Evolutionary conservation across 1,140 invertebrate genomes (phyloP), one percentile per base, ranked within the genome.

Genomic region (Drosophila fuyamai): DNA sequence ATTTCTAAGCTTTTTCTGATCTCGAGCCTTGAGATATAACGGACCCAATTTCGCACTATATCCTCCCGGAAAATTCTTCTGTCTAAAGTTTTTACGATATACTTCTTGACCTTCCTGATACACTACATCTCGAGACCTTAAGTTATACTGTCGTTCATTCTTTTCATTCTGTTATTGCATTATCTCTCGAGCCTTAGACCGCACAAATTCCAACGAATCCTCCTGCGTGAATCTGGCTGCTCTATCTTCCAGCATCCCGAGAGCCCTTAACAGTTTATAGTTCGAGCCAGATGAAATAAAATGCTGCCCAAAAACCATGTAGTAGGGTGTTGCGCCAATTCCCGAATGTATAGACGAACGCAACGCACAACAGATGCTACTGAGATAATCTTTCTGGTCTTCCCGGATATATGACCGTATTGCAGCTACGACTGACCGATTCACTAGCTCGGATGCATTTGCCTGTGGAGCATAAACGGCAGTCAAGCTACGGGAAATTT

Each of bases 151-250:
- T 7, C 48, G 7, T 8, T 36, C 14, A 6, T 38, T 53, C 8
- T 38, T 38, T 4, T 54, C 35, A 18, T 54, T 36, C 5, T 38
- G 51, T 9, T 23, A n/a, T 8, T 16, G n/a, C n/a, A 35, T 35
- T 16, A 53, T 14, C 10, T 16, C 27, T 14, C 50, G 14, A 53
- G 50, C 29, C 29, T 35, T 53, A 12, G 27, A 10, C 2, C 29
- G 50, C 50, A 16, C 29, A 9, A 53, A 53, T 13, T 53, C 50
- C 9, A 53, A 6, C 9, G 50, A 53, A 53, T 53, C 50, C n/a
- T 53, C 29, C 10, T 12, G 27, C 1, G 50, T 6, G 50, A 51
- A 51, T 14, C 29, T 10, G 27, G n/a, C 50, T 16, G 29, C 6
- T n/a, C 12, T 7, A 8, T 48, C 47, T 8, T 48, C 47, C 4